A percentile compares a stretch with the other conserved stretches of the same genome.
Evolutionary conservation across 2,888 invertebrate species (phyloP).

Genomic region (Metalampra italica): DNA sequence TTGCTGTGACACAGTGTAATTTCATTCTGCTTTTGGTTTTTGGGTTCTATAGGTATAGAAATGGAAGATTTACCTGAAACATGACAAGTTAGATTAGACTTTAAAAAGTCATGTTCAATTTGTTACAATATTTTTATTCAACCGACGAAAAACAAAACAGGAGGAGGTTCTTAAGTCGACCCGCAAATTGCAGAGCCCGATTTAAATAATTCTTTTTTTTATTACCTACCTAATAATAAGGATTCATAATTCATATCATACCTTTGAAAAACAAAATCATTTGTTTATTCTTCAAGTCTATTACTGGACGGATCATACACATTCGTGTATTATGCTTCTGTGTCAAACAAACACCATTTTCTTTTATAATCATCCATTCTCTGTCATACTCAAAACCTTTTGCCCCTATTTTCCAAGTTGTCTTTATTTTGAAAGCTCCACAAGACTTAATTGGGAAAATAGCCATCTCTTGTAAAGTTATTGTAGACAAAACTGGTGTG

Average conservation of each 20-base stretch:
- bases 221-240: too few species aligned
- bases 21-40: constrained; percentile 26
- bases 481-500: constrained; percentile 27
- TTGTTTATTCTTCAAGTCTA: constrained; percentile 78
- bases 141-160: too few species aligned
- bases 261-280: constrained; percentile 81
- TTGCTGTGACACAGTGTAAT: constrained; percentile 84
- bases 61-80: constrained; percentile 74
- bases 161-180: too few species aligned
- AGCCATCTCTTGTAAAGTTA: constrained; percentile 35
- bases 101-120: too few species aligned
- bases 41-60: constrained; percentile 69
- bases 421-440: constrained; percentile 83
- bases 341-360: constrained; percentile 89
- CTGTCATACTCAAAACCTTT: constrained; percentile 93
- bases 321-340: constrained; percentile 91
- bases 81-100: background rate
- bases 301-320: constrained; percentile 86
- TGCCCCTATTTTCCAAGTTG: constrained; percentile 84
- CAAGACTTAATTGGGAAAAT: constrained; percentile 96
- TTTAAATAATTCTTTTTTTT: too few species aligned
- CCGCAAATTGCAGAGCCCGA: too few species aligned
- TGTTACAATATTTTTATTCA: background rate
- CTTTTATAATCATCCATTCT: constrained; percentile 94
- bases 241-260: too few species aligned